A percentile compares a stretch with the other conserved stretches of the same genome.
Evolutionary conservation across 2,113 vertebrate genomes (phyloP).

Genomic region (Rattus norvegicus): GRCr8 NC_086039.1:27823001-27823500

Average conservation of each 20-base stretch:
- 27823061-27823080: not conserved
- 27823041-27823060: not conserved
- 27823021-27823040: not conserved
- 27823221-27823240: conserved; percentile 2
- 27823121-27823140: not conserved
- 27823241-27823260: not conserved
- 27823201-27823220: not conserved
- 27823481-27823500: conserved; percentile 66
- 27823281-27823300: conserved; percentile 44
- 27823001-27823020: not conserved
- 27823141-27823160: not conserved
- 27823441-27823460: conserved; percentile 38
- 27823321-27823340: conserved; percentile 68
- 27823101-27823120: conserved; percentile 10
- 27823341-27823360: conserved; percentile 62
- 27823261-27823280: not conserved
- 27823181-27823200: not conserved
- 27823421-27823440: not conserved
- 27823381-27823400: conserved; percentile 48
- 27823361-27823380: conserved; percentile 65
- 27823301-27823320: not conserved
- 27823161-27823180: not conserved
- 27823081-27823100: not conserved
- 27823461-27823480: conserved; percentile 56
- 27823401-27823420: conserved; percentile 31